Conservation (phyloP, 92 coral and sea anemone genomes). For the Paramuricea clavata region DNA sequence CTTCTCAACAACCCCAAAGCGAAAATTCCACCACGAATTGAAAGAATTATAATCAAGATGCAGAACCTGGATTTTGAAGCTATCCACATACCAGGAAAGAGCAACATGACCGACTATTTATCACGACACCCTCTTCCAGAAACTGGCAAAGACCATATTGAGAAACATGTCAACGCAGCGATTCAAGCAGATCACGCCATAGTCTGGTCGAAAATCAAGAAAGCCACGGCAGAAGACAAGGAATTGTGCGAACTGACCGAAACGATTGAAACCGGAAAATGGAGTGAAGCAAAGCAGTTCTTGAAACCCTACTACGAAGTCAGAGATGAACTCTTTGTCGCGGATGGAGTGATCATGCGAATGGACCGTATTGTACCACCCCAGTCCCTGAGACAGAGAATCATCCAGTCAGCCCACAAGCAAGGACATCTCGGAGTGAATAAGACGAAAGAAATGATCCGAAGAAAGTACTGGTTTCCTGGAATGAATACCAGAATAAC, state of each 20-base stretch:
- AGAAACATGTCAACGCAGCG: conserved; percentile 27
- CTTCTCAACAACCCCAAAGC: conserved; percentile 51
- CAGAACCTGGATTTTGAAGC: conserved; percentile 32
- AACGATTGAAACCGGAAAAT: conserved; percentile 44
- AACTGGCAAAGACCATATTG: not conserved
- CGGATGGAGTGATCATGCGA: conserved; percentile 52
- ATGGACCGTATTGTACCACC: conserved; percentile 56
- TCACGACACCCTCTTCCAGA: conserved; percentile 35
- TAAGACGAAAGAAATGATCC: conserved; percentile 17
- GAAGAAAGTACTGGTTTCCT: conserved; percentile 65
- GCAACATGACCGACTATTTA: conserved; percentile 41
- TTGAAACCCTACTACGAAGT: conserved; percentile 58
- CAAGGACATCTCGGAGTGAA: conserved; percentile 18
- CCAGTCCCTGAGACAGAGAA: not conserved
- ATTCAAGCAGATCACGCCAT: conserved; percentile 29
- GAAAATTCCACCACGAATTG: conserved; percentile 40
- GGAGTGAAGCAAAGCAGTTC: conserved; percentile 46
- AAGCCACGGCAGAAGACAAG: conserved; percentile 13
- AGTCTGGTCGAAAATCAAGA: conserved; percentile 10
- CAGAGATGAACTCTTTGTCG: conserved; percentile 48
- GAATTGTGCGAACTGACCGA: conserved; percentile 25
- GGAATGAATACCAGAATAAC: conserved; percentile 49
- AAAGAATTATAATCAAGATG: not conserved
- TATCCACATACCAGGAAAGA: conserved; percentile 39
- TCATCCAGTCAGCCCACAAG: conserved; percentile 5